A percentile compares a stretch with the other conserved stretches of the same genome.
phyloP scores from a whole-genome alignment of 2,113 vertebrate species.

The Oryzias celebensis region DNA sequence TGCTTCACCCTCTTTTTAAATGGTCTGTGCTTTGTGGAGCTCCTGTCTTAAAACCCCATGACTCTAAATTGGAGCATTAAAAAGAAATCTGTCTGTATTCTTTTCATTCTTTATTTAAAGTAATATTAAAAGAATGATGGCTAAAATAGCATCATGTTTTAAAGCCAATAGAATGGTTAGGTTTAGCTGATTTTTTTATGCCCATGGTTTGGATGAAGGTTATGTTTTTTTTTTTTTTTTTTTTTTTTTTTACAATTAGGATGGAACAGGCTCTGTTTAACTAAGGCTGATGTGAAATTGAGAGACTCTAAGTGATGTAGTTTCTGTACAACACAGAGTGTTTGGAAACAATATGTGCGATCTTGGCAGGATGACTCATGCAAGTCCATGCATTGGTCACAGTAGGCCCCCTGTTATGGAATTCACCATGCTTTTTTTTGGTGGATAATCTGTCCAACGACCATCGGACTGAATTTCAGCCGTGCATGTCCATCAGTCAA shows the following conservation, averaged over 20 bases:
- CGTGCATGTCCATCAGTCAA: slow-evolving; percentile 32
- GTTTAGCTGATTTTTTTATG: slow-evolving; percentile 33
- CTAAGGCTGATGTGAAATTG: slow-evolving; percentile 8
- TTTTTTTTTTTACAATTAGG: slow-evolving; percentile 18
- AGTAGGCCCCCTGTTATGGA: slow-evolving; percentile 55
- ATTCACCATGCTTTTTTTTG: slow-evolving; percentile 40
- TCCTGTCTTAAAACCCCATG: slow-evolving; percentile 48
- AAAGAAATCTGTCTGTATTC: slow-evolving; percentile 39
- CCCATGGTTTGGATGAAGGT: neutral
- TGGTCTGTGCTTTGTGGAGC: slow-evolving; percentile 26
- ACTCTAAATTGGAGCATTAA: slow-evolving; percentile 14
- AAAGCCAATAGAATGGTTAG: slow-evolving; percentile 46
- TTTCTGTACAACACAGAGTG: slow-evolving; percentile 31
- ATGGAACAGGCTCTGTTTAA: too few relatives aligned
- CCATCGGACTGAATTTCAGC: slow-evolving; percentile 51
- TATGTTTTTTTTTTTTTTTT: slow-evolving; percentile 18
- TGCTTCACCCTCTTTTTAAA: slow-evolving; percentile 38
- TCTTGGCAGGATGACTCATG: slow-evolving; percentile 56
- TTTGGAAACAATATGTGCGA: slow-evolving; percentile 38
- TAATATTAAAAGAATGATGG: slow-evolving; percentile 27
- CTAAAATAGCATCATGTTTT: slow-evolving; percentile 39
- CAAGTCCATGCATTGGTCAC: slow-evolving; percentile 59
- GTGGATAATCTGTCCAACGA: slow-evolving; percentile 53
- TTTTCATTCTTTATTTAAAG: slow-evolving; percentile 17
- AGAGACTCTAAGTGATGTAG: slow-evolving; percentile 26